Percentiles rank a stretch among this genome's conserved stretches.
These are phyloP conservation scores for Dicaeum eximium DNA, from an alignment of 2,113 vertebrate species.

Conservation along the genomic window DNA sequence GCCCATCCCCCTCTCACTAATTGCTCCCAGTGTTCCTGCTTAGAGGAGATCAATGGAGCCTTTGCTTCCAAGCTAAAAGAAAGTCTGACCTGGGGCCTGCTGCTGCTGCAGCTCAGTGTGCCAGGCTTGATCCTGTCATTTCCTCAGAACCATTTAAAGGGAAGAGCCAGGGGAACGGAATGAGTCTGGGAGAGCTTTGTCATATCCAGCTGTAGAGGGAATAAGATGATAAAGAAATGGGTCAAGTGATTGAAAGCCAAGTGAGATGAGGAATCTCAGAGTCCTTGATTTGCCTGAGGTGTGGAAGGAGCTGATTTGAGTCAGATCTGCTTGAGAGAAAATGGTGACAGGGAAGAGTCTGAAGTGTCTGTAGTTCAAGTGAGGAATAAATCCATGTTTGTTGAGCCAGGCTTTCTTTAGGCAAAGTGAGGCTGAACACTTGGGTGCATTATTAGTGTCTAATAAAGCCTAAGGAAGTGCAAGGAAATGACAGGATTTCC, in stretches of 20 bases:
- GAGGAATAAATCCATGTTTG: neutral
- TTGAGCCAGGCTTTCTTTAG: neutral
- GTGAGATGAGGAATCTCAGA: neutral
- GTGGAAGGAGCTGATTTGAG: slow-evolving; percentile 10
- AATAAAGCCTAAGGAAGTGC: neutral
- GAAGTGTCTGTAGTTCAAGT: neutral
- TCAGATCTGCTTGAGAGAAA: neutral
- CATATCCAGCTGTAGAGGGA: neutral
- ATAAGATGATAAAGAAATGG: slow-evolving; percentile 6
- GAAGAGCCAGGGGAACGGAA: neutral
- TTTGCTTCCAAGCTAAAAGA: neutral
- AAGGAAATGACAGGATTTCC: neutral
- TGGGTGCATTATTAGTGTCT: neutral
- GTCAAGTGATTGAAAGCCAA: slow-evolving; percentile 24
- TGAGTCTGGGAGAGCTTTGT: slow-evolving; percentile 5
- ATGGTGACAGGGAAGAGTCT: neutral
- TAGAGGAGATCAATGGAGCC: slow-evolving; percentile 28
- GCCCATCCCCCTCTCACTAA: neutral
- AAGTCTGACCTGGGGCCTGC: neutral
- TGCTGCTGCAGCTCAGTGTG: neutral
- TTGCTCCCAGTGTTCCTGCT: slow-evolving; percentile 48
- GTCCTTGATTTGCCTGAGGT: slow-evolving; percentile 7
- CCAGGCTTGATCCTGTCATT: neutral
- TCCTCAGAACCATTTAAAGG: neutral
- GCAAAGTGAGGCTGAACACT: neutral